Percentiles rank a stretch among this genome's conserved stretches.
These are phyloP conservation scores for Liasis olivaceus DNA, from an alignment of 2,797 vertebrate genomes.

Conservation along the genomic window DNA sequence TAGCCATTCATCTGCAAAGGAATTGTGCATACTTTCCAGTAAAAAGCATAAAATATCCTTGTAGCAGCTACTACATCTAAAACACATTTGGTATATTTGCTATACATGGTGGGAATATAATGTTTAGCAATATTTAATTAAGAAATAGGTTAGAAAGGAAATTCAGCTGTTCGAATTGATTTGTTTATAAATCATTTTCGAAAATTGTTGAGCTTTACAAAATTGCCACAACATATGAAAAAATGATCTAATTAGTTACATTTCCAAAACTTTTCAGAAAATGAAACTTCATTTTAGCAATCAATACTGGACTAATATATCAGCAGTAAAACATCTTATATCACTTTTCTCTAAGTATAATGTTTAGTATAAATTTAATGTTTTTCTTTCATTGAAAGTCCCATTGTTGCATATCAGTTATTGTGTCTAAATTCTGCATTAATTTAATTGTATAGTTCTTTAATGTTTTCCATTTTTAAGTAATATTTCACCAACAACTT, in stretches of 20 bases:
- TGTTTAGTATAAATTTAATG: not conserved
- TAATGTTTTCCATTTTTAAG: not conserved
- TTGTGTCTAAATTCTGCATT: not conserved
- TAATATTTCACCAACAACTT: not conserved
- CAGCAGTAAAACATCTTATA: not conserved
- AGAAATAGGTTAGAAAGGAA: not conserved
- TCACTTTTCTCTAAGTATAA: not conserved
- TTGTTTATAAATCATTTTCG: not conserved
- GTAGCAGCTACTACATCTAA: not conserved
- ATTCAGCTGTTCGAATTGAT: not conserved
- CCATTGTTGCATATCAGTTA: not conserved
- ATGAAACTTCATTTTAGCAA: not conserved
- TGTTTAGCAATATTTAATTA: not conserved
- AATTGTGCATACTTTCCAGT: not conserved
- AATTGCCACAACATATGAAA: not conserved
- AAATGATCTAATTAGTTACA: not conserved
- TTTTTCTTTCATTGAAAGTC: not conserved
- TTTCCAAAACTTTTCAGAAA: not conserved
- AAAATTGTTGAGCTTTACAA: not conserved
- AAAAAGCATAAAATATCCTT: not conserved
- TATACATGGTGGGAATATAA: not conserved
- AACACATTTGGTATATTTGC: not conserved
- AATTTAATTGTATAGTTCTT: not conserved
- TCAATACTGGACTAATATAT: not conserved
- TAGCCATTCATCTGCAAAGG: not conserved